Evolutionary conservation across 2,113 vertebrate genomes (phyloP).

Genomic region (Dascyllus trimaculatus): DNA sequence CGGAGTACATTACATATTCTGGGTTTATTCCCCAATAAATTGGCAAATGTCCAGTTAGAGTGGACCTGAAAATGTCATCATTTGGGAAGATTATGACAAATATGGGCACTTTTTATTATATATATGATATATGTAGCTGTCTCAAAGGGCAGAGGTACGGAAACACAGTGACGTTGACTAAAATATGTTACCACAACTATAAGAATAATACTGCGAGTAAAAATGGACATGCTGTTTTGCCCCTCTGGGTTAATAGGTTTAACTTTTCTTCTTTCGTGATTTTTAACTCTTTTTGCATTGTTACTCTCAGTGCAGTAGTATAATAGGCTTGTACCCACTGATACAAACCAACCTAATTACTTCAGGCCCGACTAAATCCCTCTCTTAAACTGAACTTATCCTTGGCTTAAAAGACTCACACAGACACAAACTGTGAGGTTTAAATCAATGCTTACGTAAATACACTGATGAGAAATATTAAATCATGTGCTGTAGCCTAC

Average conservation of each 20-base stretch:
- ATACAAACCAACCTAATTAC: constrained; percentile 51
- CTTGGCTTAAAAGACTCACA: constrained; percentile 22
- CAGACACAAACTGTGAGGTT: not conserved
- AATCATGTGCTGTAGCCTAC: not conserved
- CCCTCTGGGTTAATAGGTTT: not conserved
- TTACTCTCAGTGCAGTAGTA: constrained; percentile 11
- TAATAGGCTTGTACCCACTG: constrained; percentile 14
- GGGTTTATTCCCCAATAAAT: too few relatives aligned
- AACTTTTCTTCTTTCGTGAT: not conserved
- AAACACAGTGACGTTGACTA: not conserved
- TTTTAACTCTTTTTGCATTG: constrained; percentile 12
- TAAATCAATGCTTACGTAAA: not conserved
- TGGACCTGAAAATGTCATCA: not conserved
- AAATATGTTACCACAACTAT: too few relatives aligned
- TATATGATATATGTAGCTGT: not conserved
- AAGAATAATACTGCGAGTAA: not conserved
- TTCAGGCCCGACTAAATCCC: constrained; percentile 51
- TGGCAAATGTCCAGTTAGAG: too few relatives aligned
- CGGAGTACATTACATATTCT: not conserved
- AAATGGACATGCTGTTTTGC: not conserved
- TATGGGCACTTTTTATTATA: not conserved
- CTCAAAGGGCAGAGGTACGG: not conserved
- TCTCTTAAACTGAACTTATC: constrained; percentile 47
- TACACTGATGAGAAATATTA: not conserved
- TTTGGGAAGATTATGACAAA: not conserved